Conservation (phyloP, 2,888 invertebrate genomes). For the Nemapogon koenigi region DNA sequence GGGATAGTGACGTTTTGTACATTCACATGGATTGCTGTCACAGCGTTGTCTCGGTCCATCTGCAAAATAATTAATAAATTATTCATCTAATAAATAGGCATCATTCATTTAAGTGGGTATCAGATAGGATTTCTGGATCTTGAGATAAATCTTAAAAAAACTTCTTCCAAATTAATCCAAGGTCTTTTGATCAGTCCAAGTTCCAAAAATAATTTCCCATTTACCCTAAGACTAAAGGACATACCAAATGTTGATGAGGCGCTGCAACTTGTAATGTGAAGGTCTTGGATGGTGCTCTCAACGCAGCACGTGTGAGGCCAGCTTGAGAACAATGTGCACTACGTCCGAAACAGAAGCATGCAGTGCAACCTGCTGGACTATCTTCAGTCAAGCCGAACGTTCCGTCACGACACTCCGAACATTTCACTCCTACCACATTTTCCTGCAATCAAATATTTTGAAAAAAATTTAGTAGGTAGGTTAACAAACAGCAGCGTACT, state of each 20-base stretch:
- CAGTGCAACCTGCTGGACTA: constrained; percentile 88
- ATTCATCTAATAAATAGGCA: too few species aligned
- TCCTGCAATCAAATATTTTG: constrained; percentile 52
- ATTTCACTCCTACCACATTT: constrained; percentile 84
- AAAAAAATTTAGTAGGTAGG: neutral
- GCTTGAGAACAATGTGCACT: constrained; percentile 83
- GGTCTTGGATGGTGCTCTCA: constrained; percentile 66
- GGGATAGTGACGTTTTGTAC: constrained; percentile 47
- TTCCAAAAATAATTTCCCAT: too few species aligned
- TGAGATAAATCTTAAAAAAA: too few species aligned
- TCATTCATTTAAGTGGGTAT: too few species aligned
- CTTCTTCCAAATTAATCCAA: too few species aligned
- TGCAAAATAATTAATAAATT: constrained; percentile 18
- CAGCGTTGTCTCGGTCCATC: constrained; percentile 47
- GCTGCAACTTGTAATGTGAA: too few species aligned
- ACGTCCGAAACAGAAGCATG: constrained; percentile 95
- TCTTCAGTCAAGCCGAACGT: constrained; percentile 84
- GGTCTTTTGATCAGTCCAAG: too few species aligned
- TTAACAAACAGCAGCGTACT: too few species aligned
- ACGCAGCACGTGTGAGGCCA: constrained; percentile 81
- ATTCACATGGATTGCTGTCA: constrained; percentile 43
- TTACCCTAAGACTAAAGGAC: too few species aligned
- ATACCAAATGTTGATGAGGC: too few species aligned
- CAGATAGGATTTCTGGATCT: too few species aligned
- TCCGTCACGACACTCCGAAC: constrained; percentile 81